Evolutionary conservation across 37 sponge, comb jelly and placozoan genomes (phyloP), one percentile per base, ranked within the genome.

Genomic region (Tethya wilhelma): DNA sequence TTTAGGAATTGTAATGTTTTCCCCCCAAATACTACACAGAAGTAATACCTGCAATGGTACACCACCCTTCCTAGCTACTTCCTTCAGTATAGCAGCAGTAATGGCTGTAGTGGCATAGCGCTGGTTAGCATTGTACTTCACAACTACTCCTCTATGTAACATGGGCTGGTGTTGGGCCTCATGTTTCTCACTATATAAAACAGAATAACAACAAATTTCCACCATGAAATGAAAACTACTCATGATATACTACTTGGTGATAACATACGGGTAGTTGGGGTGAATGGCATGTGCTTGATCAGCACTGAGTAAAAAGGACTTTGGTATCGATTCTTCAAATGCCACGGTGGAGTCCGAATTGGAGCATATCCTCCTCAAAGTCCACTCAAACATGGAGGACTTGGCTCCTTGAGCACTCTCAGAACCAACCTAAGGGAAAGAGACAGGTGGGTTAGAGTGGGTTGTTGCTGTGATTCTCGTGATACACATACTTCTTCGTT

Each of bases 251-350:
- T 26, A 38, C 4, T 28, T n/a, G 69, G 14, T 8, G 5, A 34
- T 0, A 5, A 58, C 84, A 62, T 41, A 88, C 93, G 88, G 64
- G 46, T 98, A 98, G 69, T 98, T 98, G 32, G 98, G 98, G 59
- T 98, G 98, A 30, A 94, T 64, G 26, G 93, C 95, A 75, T 98
- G 98, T 7, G 93, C 98, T 64, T 98, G 98, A 59, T 98, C 98
- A 67, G 96, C 93, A 68, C 89, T 87, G 78, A 98, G 64, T n/a
- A 98, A 82, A 59, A 92, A 87, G 14, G 95, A 95, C 55, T 95
- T 92, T n/a, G 96, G 73, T 3, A 98, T 85, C 41, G 94, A 76
- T 42, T 86, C 86, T 59, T 94, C 95, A 79, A 93, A 88, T 4
- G 90, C 81, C 55, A 62, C 85, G 25, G 84, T 44, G 46, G 79